A percentile compares a stretch with the other conserved stretches of the same genome.
Conservation (phyloP, 2,113 vertebrate species). For the Solenodon paradoxus region DNA sequence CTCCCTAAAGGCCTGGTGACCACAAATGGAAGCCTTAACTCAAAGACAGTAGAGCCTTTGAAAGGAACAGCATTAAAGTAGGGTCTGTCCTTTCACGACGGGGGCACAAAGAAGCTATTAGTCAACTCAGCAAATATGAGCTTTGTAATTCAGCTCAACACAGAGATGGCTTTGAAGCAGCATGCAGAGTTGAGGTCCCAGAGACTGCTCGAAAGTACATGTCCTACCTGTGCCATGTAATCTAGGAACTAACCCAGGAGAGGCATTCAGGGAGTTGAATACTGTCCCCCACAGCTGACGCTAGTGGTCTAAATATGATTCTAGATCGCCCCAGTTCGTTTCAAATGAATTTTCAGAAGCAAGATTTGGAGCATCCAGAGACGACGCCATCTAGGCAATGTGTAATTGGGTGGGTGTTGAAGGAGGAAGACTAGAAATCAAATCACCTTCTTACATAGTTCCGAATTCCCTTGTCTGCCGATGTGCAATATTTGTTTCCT, state of each 20-base stretch:
- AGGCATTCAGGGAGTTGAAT: neutral
- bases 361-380: neutral
- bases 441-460: neutral
- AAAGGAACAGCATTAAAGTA: constrained; percentile 54
- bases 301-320: neutral
- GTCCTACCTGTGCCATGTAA: neutral
- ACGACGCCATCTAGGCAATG: neutral
- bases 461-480: too few relatives aligned
- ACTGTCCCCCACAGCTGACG: neutral
- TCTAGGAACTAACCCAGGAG: neutral
- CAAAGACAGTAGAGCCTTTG: constrained; percentile 58
- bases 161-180: neutral
- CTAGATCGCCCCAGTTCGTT: neutral
- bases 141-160: neutral
- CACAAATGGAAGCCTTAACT: constrained; percentile 58
- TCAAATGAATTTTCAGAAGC: neutral
- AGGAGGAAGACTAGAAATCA: neutral
- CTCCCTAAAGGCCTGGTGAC: constrained; percentile 34
- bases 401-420: neutral
- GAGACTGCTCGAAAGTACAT: too few relatives aligned
- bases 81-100: constrained; percentile 61
- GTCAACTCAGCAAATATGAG: constrained; percentile 22
- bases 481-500: neutral
- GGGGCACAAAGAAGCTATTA: constrained; percentile 57
- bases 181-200: rapidly evolving